phyloP scores from a whole-genome alignment of 2,888 invertebrate genomes.

The Pseudococcus viburni region DNA sequence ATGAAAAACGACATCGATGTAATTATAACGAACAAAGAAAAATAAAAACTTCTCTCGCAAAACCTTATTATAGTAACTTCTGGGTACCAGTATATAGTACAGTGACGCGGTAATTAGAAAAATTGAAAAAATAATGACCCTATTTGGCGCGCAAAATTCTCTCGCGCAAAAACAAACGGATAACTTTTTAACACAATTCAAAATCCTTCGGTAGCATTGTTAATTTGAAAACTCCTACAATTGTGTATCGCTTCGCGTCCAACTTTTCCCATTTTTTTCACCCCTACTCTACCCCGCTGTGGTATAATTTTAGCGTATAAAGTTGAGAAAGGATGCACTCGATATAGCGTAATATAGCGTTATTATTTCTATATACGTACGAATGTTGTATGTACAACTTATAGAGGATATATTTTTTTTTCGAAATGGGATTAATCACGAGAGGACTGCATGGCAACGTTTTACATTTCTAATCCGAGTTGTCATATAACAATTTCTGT shows the following conservation, averaged over 20 bases:
- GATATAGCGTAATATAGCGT: background rate
- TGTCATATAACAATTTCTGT: conserved; percentile 49
- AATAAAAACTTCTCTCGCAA: conserved; percentile 16
- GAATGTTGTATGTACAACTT: background rate
- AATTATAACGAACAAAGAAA: conserved; percentile 31
- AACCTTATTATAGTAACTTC: background rate
- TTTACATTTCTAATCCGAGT: conserved; percentile 34
- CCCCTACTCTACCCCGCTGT: background rate
- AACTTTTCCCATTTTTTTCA: background rate
- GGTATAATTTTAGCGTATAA: background rate
- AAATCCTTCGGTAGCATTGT: conserved; percentile 28
- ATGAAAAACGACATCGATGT: conserved; percentile 33
- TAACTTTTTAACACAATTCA: conserved; percentile 28
- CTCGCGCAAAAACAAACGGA: background rate
- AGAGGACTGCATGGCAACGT: background rate
- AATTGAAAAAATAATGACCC: conserved; percentile 35
- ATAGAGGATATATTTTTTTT: background rate
- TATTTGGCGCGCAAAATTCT: background rate
- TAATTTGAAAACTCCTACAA: conserved; percentile 6
- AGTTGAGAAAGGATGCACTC: background rate
- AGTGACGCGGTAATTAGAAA: conserved; percentile 27
- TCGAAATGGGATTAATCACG: conserved; percentile 31
- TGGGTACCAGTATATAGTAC: background rate
- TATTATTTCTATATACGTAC: background rate
- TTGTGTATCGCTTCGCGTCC: background rate